Percentiles rank a stretch among this genome's conserved stretches.
Evolutionary conservation across 1,140 invertebrate species (phyloP).

Genomic region (Helicoverpa zea): DNA sequence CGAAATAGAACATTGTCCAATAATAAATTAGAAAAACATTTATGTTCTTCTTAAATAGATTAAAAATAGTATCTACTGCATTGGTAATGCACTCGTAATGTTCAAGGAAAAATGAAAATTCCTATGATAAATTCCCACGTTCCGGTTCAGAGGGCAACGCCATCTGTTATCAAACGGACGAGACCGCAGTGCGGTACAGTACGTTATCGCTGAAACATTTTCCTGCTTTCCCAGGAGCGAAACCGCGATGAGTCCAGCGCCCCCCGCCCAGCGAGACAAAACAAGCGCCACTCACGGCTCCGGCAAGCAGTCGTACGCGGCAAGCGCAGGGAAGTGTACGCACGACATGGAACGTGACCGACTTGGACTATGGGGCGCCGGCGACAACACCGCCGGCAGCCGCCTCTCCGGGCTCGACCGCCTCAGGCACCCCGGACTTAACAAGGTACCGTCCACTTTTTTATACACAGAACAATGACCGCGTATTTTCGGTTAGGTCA

Average conservation of each 20-base stretch:
- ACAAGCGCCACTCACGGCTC: conserved; percentile 63
- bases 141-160: conserved; percentile 62
- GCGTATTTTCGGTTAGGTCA: conserved; percentile 70
- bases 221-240: conserved; percentile 85
- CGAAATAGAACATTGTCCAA: too few species aligned
- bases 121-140: conserved; percentile 41
- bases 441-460: conserved; percentile 88
- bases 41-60: not conserved
- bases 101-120: not conserved
- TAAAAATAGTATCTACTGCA: not conserved
- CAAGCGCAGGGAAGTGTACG: conserved; percentile 69
- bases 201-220: conserved; percentile 78
- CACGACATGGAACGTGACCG: conserved; percentile 88
- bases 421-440: conserved; percentile 91
- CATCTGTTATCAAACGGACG: conserved; percentile 78
- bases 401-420: conserved; percentile 91
- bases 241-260: conserved; percentile 79
- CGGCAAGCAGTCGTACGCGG: conserved; percentile 74
- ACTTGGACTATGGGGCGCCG: conserved; percentile 88
- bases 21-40: too few species aligned
- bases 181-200: conserved; percentile 69
- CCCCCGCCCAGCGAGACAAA: conserved; percentile 79
- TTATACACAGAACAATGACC: conserved; percentile 49
- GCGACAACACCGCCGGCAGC: conserved; percentile 84
- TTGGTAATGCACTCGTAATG: too few species aligned